Evolutionary conservation across 1,140 invertebrate species (phyloP), one percentile per base, ranked within the genome.

Genomic region (Drosophila murphyi): DNA sequence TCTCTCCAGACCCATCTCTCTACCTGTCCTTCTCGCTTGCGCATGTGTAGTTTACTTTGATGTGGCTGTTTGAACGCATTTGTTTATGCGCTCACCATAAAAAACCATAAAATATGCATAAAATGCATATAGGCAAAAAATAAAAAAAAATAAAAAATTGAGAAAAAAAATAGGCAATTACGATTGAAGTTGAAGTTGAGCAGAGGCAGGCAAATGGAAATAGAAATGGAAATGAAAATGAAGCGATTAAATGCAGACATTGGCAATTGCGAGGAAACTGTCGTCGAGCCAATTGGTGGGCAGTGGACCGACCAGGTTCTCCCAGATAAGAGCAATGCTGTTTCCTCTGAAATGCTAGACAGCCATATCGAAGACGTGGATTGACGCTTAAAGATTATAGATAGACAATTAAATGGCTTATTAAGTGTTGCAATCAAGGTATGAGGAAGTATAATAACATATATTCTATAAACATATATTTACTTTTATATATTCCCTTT

Each of bases 81-180:
- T 87, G 83, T 87, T 87, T 87, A 87, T 83, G 78, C 70, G 83
- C 56, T 50, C 62, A 62, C 80, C 83, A 88, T 87, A 87, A 87
- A 87, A 87, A 83, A 77, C 73, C 83, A 82, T 87, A 88, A 87
- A 87, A 87, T 88, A 87, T 87, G 83, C 83, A 87, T 88, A 83
- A 87, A 88, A 88, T 73, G 73, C 83, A 87, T 69, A 83, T 69
- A 80, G 80, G 80, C 80, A 79, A 80, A 78, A 73, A 20, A 20
- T 20, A 43, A 43, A 43, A n/a, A 43, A 41, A 41, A 41, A 3
- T 1, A 39, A 7, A 39, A 39, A 41, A 41, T 20, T 8, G 37
- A 39, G 39, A 8, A 43, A 43, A 41, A 41, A 20, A 20, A 20
- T 20, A 73, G 67, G 64, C 75, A 80, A 77, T 82, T 87, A 76